Evolutionary conservation across 1,140 invertebrate genomes (phyloP).

Genomic region (Drosophila guanche): DNA sequence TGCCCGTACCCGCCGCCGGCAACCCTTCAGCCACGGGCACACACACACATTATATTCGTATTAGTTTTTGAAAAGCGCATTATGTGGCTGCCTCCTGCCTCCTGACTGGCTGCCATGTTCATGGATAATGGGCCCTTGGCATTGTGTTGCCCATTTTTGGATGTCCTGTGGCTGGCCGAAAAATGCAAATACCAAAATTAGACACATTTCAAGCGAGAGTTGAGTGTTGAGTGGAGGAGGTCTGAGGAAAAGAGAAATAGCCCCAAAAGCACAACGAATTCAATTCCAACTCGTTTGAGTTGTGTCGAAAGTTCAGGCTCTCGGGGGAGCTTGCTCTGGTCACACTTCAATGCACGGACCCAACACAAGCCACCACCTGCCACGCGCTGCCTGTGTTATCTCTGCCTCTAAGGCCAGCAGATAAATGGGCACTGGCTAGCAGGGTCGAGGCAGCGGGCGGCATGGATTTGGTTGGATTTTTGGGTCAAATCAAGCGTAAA

Average conservation of each 20-base stretch:
- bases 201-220: too few relatives aligned
- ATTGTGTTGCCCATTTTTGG: constrained; percentile 42
- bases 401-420: too few relatives aligned
- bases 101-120: background rate
- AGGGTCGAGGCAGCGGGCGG: background rate
- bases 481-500: constrained; percentile 74
- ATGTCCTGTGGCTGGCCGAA: constrained; percentile 14
- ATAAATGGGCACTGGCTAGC: too few relatives aligned
- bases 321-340: background rate
- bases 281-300: too few relatives aligned
- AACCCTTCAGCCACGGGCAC: constrained; percentile 4
- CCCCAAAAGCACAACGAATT: too few relatives aligned
- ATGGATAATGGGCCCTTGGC: constrained; percentile 40
- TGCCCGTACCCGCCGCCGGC: background rate
- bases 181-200: background rate
- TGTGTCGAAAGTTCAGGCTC: too few relatives aligned
- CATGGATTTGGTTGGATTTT: constrained; percentile 13
- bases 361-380: background rate
- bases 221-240: too few relatives aligned
- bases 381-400: background rate
- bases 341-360: constrained; percentile 3
- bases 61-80: constrained; percentile 75
- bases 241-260: too few relatives aligned
- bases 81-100: constrained; percentile 28
- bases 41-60: constrained; percentile 57